Base-by-base conservation (phyloP, 2,797 vertebrate species). In the Mareca strepera region DNA sequence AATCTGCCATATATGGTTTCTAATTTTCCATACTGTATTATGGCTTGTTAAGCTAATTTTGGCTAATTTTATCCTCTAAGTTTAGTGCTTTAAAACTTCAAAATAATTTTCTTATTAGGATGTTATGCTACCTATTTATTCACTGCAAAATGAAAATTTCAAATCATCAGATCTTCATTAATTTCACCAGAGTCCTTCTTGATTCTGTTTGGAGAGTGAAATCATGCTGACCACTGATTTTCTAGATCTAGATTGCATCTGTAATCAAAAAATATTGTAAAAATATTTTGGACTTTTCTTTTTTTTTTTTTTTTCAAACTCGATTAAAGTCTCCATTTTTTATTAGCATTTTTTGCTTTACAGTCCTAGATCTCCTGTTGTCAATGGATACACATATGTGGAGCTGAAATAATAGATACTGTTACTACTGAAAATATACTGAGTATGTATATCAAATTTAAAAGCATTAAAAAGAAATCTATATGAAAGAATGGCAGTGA, bases 1-100 rank as follows among this genome's bases (percentile, higher is more conserved):
- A 93, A 88, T 94, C 90, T 95, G 68, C 89, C 93, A 81, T 81
- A 90, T 90, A 94, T 62, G 39, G 50, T 92, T 81, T 90, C 86
- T 80, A 78, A 58, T 96, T 85, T 97, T 92, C 83, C 92, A 69
- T 91, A 92, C 58, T 77, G 59, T 41, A 82, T 17, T 21, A 88
- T 5, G 81, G 43, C 80, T 90, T 86, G 63, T 95, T 95, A 95
- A 94, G 82, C 89, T 92, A 79, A 77, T 56, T 64, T 43, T 64
- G 67, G 90, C 80, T 92, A 91, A 95, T 96, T 93, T 96, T 93
- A 37, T 85, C 60, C 68, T 56, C 64, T 15, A 86, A 79, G 43
- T 77, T 85, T 69, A 64, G 26, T 13, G 26, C 56, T 79, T 63
- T 64, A 69, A 70, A 96, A 95, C 43, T 84, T 20, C 20, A 53